Evolutionary conservation across 2,797 vertebrate species (phyloP).

Genomic region (Acrossocheilus wenchowensis): DNA sequence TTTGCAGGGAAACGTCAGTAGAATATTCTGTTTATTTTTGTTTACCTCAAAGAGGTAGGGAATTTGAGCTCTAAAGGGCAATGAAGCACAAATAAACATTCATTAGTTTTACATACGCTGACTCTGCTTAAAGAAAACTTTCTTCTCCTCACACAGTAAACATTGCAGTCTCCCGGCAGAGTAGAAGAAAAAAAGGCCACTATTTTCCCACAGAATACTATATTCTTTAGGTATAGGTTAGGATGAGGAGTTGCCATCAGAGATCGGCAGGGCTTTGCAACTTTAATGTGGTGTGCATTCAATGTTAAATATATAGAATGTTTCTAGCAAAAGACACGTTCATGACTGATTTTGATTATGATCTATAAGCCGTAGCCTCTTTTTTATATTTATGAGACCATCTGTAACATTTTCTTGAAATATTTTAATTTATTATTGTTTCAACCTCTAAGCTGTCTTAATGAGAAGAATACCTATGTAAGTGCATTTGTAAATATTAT

Average conservation of each 20-base stretch:
- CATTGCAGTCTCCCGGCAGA: slow-evolving; percentile 22
- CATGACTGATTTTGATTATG: not conserved
- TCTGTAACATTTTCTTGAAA: not conserved
- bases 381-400: not conserved
- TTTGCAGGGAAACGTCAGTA: slow-evolving; percentile 49
- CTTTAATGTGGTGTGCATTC: not conserved
- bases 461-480: not conserved
- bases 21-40: slow-evolving; percentile 45
- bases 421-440: not conserved
- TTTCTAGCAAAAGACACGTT: not conserved
- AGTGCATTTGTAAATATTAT: not conserved
- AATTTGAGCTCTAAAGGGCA: slow-evolving; percentile 45
- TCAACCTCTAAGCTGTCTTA: too few relatives aligned
- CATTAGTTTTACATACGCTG: slow-evolving; percentile 26
- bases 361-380: not conserved
- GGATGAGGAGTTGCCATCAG: not conserved
- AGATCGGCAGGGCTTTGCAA: not conserved
- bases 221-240: not conserved
- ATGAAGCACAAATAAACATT: slow-evolving; percentile 49
- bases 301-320: not conserved
- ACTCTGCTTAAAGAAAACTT: not conserved
- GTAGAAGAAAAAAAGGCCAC: not conserved
- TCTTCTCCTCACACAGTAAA: slow-evolving; percentile 44
- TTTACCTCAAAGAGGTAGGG: slow-evolving; percentile 55
- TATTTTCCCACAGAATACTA: not conserved